phyloP scores from a whole-genome alignment of 2,888 invertebrate genomes.

The Aromia moschata region DNA sequence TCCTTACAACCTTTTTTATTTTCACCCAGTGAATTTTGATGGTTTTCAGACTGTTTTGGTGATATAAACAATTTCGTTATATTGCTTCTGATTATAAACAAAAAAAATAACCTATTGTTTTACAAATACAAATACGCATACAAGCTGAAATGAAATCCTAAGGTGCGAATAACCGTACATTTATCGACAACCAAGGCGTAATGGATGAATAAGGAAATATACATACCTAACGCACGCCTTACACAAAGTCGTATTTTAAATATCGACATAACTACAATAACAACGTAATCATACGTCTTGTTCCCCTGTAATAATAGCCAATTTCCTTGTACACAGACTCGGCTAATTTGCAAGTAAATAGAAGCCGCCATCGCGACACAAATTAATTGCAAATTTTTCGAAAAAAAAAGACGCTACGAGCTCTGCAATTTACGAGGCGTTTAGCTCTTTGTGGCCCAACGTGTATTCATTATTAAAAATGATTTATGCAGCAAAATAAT shows the following conservation, averaged over 20 bases:
- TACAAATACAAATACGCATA: not conserved
- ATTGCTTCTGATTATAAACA: too few species aligned
- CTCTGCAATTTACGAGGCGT: conserved; percentile 3
- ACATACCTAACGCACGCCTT: not conserved
- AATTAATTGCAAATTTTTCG: conserved; percentile 11
- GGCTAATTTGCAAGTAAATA: conserved; percentile 12
- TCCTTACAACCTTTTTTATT: too few species aligned
- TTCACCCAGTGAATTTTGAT: too few species aligned
- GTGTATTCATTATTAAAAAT: conserved; percentile 29
- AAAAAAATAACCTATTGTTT: too few species aligned
- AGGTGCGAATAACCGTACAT: too few species aligned
- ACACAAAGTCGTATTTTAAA: too few species aligned
- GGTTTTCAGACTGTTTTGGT: too few species aligned
- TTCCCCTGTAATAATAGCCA: conserved; percentile 6
- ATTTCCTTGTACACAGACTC: not conserved
- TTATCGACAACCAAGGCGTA: not conserved
- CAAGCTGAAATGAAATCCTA: not conserved
- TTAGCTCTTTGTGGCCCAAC: conserved; percentile 5
- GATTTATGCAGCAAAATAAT: conserved; percentile 30
- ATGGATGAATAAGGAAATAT: not conserved
- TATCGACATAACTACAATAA: conserved; percentile 2
- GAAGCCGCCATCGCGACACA: conserved; percentile 5
- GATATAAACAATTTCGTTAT: too few species aligned
- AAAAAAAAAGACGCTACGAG: not conserved
- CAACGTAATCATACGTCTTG: conserved; percentile 1